These are phyloP conservation scores for Sylvietta virens DNA, from an alignment of 2,113 vertebrate species.

Conservation along the genomic window DNA sequence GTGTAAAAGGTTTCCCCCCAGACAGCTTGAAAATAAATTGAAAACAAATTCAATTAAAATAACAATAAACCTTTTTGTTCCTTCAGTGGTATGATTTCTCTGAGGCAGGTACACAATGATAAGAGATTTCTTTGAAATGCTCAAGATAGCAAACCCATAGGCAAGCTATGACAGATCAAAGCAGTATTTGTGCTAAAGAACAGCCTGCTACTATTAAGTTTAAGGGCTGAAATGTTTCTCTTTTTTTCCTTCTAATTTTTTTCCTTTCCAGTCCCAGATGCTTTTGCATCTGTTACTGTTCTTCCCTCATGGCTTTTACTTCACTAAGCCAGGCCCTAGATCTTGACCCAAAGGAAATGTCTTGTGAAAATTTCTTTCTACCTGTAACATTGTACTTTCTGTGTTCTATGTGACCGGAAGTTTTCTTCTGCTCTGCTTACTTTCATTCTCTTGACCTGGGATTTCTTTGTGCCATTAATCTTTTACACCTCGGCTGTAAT, in stretches of 20 bases:
- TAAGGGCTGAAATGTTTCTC: neutral
- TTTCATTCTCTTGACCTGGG: neutral
- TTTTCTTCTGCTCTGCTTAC: neutral
- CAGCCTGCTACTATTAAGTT: constrained; percentile 45
- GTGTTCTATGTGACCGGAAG: neutral
- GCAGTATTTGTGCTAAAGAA: constrained; percentile 8
- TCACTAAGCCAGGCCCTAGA: neutral
- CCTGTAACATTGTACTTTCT: neutral
- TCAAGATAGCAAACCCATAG: constrained; percentile 4
- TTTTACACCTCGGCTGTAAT: neutral
- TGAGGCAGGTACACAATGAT: constrained; percentile 19
- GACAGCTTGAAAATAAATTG: constrained; percentile 74
- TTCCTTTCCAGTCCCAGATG: neutral
- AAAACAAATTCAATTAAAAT: constrained; percentile 83
- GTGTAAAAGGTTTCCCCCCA: constrained; percentile 70
- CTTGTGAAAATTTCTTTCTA: neutral
- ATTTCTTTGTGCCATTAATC: neutral
- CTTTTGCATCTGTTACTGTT: constrained; percentile 5
- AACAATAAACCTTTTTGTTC: constrained; percentile 75
- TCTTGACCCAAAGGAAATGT: neutral
- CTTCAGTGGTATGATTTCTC: constrained; percentile 60
- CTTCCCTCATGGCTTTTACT: neutral
- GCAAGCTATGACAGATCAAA: constrained; percentile 22
- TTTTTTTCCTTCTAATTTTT: neutral
- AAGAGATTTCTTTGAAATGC: constrained; percentile 42